These are phyloP conservation scores for Nomada goodeniana DNA, from an alignment of 2,888 invertebrate species.

Conservation along the genomic window DNA sequence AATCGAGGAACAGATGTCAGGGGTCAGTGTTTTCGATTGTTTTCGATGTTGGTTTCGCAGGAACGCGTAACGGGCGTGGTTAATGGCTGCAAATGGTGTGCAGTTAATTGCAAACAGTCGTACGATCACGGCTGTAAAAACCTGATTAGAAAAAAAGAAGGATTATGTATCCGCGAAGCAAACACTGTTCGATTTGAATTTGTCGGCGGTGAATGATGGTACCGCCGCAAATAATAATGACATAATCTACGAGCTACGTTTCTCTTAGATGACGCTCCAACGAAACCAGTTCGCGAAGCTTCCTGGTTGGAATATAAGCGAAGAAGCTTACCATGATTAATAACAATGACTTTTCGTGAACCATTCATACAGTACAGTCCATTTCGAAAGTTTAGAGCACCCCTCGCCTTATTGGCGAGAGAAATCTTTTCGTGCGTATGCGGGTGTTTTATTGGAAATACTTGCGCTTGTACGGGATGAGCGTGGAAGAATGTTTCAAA, in stretches of 20 bases:
- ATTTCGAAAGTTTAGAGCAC: no score
- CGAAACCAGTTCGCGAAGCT: background rate
- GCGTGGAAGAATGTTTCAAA: no score
- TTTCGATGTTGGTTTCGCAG: background rate
- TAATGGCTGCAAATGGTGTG: conserved; percentile 60
- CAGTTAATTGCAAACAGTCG: conserved; percentile 2
- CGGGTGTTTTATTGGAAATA: no score
- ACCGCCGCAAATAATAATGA: conserved; percentile 25
- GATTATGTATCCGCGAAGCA: conserved; percentile 18
- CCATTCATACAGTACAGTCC: background rate
- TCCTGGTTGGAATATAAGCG: background rate
- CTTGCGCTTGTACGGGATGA: no score
- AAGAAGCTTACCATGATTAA: background rate
- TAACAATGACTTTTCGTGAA: background rate
- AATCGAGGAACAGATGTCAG: conserved; percentile 32
- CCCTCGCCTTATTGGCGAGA: no score
- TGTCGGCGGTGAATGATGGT: background rate
- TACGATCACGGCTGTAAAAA: conserved; percentile 43
- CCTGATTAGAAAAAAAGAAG: conserved; percentile 19
- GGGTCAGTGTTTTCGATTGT: background rate
- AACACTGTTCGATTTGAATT: background rate
- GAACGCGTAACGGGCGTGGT: conserved; percentile 32
- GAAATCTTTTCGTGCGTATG: no score
- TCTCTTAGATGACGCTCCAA: background rate
- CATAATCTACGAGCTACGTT: conserved; percentile 3